Evolutionary conservation across 2,888 invertebrate species (phyloP), one percentile per base, ranked within the genome.

Genomic region (Rhabditoides inermis): DNA sequence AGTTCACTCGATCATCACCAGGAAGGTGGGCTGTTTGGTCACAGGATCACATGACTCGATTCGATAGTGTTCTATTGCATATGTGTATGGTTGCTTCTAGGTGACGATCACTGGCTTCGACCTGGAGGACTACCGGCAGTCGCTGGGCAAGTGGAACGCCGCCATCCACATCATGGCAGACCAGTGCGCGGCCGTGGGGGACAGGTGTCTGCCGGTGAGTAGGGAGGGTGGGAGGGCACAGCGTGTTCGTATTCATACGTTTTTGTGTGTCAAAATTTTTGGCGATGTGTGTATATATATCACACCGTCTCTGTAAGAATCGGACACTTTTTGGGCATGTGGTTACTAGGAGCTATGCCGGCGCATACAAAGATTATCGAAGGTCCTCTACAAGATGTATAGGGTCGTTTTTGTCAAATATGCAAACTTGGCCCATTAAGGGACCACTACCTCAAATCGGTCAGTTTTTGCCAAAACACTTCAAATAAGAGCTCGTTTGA

Each of bases 1-100:
- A 25, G 94, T 94, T 58, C 94, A 98, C 82, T 95, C 94, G 61
- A 92, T 98, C 78, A 94, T 98, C 77, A 87, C 88, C 47, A 83
- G 95, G 71, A 89, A 91, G 84, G 72, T 64, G 7, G n/a, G 36
- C 23, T 15, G 25, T 48, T 42, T 6, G 20, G 15, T n/a, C n/a
- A n/a, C n/a, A n/a, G n/a, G n/a, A n/a, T n/a, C n/a, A n/a, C n/a
- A n/a, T n/a, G n/a, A n/a, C n/a, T n/a, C n/a, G n/a, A n/a, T n/a
- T n/a, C n/a, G n/a, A n/a, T n/a, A n/a, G n/a, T n/a, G n/a, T n/a
- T n/a, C n/a, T n/a, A n/a, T n/a, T n/a, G n/a, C n/a, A n/a, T n/a
- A n/a, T n/a, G n/a, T n/a, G n/a, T n/a, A n/a, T 39, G 7, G 18
- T 39, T 4, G 46, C 5, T 55, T 37, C 84, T 84, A 61, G 61